These are phyloP conservation scores for Neotragus moschatus DNA, from an alignment of 2,113 vertebrate species.

Conservation along the genomic window DNA sequence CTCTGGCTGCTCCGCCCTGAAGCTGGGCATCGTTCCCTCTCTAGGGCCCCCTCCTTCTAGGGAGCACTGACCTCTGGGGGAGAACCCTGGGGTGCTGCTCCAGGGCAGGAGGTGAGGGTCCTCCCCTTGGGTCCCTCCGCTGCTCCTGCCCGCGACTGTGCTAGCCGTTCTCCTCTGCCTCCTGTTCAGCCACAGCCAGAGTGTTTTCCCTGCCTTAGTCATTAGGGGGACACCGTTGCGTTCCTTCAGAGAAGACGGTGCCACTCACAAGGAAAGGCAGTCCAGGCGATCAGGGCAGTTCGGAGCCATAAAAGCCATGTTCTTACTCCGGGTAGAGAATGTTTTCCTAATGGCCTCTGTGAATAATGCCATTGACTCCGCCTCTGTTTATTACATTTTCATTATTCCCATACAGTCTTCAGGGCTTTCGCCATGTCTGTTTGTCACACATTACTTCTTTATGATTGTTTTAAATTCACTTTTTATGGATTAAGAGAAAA, in stretches of 20 bases:
- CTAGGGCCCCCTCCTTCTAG: background rate
- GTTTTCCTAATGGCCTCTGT: background rate
- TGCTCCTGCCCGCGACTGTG: background rate
- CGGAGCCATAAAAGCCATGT: background rate
- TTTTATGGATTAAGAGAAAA: background rate
- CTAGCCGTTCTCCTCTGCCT: accelerated
- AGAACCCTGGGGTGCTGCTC: background rate
- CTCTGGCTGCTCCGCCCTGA: background rate
- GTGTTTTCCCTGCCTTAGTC: background rate
- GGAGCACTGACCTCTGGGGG: background rate
- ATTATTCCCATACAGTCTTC: background rate
- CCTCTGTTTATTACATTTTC: background rate
- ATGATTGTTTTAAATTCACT: background rate
- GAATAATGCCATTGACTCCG: background rate
- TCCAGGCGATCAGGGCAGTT: background rate
- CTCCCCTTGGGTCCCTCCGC: too few species aligned
- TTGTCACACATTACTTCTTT: background rate
- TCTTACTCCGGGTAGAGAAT: background rate
- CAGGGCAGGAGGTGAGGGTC: background rate
- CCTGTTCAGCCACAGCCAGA: background rate
- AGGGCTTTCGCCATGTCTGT: background rate
- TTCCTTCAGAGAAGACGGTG: background rate
- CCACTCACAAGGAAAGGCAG: background rate
- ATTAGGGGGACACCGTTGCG: background rate
- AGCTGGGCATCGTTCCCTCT: background rate